These are phyloP conservation scores for Drosophila suboccidentalis DNA, from an alignment of 2,888 invertebrate genomes.

Conservation along the genomic window DNA sequence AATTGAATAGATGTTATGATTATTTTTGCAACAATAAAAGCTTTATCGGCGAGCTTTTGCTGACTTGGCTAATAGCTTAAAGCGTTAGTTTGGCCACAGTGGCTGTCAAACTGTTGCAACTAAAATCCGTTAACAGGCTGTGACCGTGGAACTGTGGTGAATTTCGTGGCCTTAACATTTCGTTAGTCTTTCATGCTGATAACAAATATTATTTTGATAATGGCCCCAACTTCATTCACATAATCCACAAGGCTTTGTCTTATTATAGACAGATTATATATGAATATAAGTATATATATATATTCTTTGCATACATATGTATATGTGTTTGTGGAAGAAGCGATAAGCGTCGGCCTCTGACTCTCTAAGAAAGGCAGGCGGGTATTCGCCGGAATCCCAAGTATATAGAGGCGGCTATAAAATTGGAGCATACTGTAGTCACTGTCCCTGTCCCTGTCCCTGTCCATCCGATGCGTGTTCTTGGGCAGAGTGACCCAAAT, in stretches of 20 bases:
- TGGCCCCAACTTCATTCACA: constrained; percentile 34
- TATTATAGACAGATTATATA: constrained; percentile 7
- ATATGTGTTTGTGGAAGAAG: constrained; percentile 8
- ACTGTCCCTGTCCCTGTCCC: neutral
- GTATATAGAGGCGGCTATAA: neutral
- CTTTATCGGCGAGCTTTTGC: constrained; percentile 14
- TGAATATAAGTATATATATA: neutral
- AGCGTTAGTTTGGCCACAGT: constrained; percentile 5
- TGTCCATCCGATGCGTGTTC: constrained; percentile 19
- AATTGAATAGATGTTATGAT: neutral
- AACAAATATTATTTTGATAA: constrained; percentile 30
- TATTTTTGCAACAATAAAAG: neutral
- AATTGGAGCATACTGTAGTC: neutral
- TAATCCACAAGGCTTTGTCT: constrained; percentile 16
- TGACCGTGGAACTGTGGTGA: constrained; percentile 24
- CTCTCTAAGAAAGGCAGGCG: constrained; percentile 24
- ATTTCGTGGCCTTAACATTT: constrained; percentile 42
- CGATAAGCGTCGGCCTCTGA: constrained; percentile 47
- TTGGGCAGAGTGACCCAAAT: constrained; percentile 60
- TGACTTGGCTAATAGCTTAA: constrained; percentile 66
- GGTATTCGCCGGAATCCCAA: neutral
- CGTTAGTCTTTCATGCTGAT: constrained; percentile 31
- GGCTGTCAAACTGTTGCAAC: constrained; percentile 43
- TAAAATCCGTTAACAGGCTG: constrained; percentile 38
- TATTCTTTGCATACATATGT: neutral